These are phyloP conservation scores for Helostoma temminkii DNA, from an alignment of 2,797 vertebrate genomes.

Conservation along the genomic window DNA sequence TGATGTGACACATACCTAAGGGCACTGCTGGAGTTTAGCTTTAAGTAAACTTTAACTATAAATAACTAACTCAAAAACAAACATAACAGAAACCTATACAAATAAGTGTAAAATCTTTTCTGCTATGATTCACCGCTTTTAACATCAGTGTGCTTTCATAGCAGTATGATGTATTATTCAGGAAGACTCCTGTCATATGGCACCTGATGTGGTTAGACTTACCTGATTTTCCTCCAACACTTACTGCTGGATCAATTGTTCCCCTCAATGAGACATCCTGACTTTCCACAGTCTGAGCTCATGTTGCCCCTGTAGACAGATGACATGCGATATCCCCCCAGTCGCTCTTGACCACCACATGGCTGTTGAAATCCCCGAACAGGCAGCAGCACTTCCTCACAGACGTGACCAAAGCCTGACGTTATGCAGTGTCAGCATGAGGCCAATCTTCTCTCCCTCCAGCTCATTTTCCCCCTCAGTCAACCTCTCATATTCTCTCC, in stretches of 20 bases:
- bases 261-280: slow-evolving; percentile 63
- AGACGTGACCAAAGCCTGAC: slow-evolving; percentile 17
- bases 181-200: slow-evolving; percentile 17
- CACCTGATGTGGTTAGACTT: slow-evolving; percentile 45
- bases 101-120: not conserved
- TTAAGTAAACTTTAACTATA: no score
- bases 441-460: slow-evolving; percentile 20
- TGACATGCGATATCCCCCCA: slow-evolving; percentile 62
- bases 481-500: slow-evolving; percentile 2
- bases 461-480: slow-evolving; percentile 39
- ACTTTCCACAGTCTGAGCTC: slow-evolving; percentile 57
- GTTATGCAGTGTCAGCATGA: slow-evolving; percentile 58
- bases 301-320: slow-evolving; percentile 51
- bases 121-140: not conserved
- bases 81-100: no score
- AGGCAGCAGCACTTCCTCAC: slow-evolving; percentile 53
- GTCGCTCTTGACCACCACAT: slow-evolving; percentile 26
- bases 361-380: slow-evolving; percentile 46
- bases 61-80: no score
- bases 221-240: slow-evolving; percentile 54
- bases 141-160: not conserved
- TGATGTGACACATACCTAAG: no score
- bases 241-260: slow-evolving; percentile 72
- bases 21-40: no score
- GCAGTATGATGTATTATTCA: slow-evolving; percentile 20